Evolutionary conservation across 1,140 invertebrate species (phyloP), one percentile per base, ranked within the genome.

Genomic region (Meloidogyne exigua): DNA sequence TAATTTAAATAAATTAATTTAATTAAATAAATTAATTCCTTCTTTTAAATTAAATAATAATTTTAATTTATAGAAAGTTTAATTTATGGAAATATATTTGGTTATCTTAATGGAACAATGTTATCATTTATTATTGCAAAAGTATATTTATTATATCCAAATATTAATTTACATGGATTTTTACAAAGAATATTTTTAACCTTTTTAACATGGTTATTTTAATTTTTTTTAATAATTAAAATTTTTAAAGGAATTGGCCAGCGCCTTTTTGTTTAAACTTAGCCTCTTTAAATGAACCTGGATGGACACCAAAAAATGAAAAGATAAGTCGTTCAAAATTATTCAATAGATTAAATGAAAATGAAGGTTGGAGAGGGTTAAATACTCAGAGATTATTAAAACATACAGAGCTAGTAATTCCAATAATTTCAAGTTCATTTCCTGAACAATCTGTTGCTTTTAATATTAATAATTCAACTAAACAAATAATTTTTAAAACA

Each of bases 401-500:
- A 57, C 49, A 57, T 9, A 57, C 18, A n/a, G 0, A 57, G 5
- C n/a, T 57, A n/a, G 49, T 57, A 9, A n/a, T 57, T 57, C 49
- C 49, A 57, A 57, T 57, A 57, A 57, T 57, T 5, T 57, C 49
- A n/a, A 21, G n/a, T 57, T 57, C 49, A 0, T 57, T 57, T n/a
- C 49, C 49, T 4, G 49, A 57, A 57, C 49, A 57, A 57, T 57
- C 49, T 57, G 49, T 57, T 57, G 49, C 18, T 57, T 57, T 57
- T 57, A 57, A 57, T n/a, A 57, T 57, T n/a, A 57, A 57, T 57
- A 57, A 57, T 57, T 57, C 49, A 7, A 57, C 49, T 9, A 57
- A 57, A 57, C 49, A 57, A 57, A 57, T 57, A 57, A 57, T 57
- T n/a, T n/a, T 57, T 18, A n/a, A 57, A 57, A 57, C n/a, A n/a